A percentile compares a stretch with the other conserved stretches of the same genome.
phyloP scores from a whole-genome alignment of 2,888 invertebrate species.

The Lasioglossum malachurum region DNA sequence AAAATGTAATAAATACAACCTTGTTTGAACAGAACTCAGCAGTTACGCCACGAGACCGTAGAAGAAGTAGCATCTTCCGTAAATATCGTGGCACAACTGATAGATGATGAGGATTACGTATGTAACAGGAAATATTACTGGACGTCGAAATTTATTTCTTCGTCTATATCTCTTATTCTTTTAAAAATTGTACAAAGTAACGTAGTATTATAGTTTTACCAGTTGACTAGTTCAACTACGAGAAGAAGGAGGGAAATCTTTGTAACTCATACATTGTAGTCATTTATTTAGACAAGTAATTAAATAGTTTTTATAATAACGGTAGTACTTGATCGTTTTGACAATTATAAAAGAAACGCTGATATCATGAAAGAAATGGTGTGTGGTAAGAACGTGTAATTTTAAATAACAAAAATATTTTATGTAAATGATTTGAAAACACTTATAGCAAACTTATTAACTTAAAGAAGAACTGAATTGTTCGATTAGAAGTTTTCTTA shows the following conservation, averaged over 20 bases:
- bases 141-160: conserved; percentile 13
- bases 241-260: conserved; percentile 41
- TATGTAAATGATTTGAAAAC: conserved; percentile 30
- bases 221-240: conserved; percentile 9
- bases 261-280: conserved; percentile 35
- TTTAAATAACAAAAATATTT: conserved; percentile 44
- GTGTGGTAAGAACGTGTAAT: conserved; percentile 7
- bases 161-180: conserved; percentile 2
- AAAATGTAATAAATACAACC: conserved; percentile 10
- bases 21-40: conserved; percentile 70
- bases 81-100: conserved; percentile 65
- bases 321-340: conserved; percentile 61
- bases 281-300: conserved; percentile 71
- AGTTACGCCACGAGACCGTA: conserved; percentile 75
- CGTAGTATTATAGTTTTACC: conserved; percentile 21
- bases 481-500: conserved; percentile 11
- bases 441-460: conserved; percentile 12
- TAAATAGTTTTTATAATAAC: conserved; percentile 74
- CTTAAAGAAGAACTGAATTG: conserved; percentile 16
- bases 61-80: conserved; percentile 78
- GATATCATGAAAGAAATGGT: conserved; percentile 28
- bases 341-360: conserved; percentile 19
- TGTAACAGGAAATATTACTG: conserved; percentile 15
- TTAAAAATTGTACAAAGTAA: conserved; percentile 42
- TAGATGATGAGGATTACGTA: conserved; percentile 32